Percentiles rank a stretch among this genome's conserved stretches.
phyloP scores from a whole-genome alignment of 1,140 invertebrate genomes.

The Heliconius nattereri region DNA sequence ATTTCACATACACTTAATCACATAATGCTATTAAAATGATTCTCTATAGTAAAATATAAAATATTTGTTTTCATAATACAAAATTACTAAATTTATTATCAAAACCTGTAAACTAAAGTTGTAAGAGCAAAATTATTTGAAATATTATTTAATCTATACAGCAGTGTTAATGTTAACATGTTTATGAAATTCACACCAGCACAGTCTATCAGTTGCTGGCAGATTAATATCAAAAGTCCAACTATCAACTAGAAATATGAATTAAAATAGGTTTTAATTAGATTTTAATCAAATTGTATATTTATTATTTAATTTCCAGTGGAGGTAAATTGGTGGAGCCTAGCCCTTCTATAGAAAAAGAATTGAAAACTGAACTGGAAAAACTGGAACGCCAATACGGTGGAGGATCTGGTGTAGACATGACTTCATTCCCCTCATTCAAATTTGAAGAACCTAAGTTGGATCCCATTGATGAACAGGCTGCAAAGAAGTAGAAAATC shows the following conservation, averaged over 20 bases:
- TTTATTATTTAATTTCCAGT: constrained; percentile 75
- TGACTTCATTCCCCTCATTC: constrained; percentile 93
- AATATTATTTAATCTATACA: too few relatives aligned
- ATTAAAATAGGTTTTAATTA: too few relatives aligned
- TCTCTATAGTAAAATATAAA: neutral
- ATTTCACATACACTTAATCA: neutral
- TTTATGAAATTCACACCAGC: too few relatives aligned
- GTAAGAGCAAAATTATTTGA: too few relatives aligned
- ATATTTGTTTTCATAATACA: too few relatives aligned
- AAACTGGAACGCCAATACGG: constrained; percentile 90
- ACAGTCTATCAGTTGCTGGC: too few relatives aligned
- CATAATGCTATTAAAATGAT: neutral
- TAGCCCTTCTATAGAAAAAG: constrained; percentile 87
- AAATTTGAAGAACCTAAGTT: constrained; percentile 87
- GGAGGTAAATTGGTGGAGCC: constrained; percentile 92
- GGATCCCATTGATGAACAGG: constrained; percentile 81
- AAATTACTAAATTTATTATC: too few relatives aligned
- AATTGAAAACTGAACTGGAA: constrained; percentile 89
- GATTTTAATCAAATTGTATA: neutral
- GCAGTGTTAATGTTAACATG: too few relatives aligned
- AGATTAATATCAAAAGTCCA: too few relatives aligned
- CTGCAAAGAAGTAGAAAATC: constrained; percentile 62
- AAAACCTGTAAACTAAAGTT: too few relatives aligned
- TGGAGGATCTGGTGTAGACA: constrained; percentile 88
- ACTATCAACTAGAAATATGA: too few relatives aligned